Evolutionary conservation across 2,113 vertebrate genomes (phyloP).

Genomic region (Phalacrocorax brasilianus): DNA sequence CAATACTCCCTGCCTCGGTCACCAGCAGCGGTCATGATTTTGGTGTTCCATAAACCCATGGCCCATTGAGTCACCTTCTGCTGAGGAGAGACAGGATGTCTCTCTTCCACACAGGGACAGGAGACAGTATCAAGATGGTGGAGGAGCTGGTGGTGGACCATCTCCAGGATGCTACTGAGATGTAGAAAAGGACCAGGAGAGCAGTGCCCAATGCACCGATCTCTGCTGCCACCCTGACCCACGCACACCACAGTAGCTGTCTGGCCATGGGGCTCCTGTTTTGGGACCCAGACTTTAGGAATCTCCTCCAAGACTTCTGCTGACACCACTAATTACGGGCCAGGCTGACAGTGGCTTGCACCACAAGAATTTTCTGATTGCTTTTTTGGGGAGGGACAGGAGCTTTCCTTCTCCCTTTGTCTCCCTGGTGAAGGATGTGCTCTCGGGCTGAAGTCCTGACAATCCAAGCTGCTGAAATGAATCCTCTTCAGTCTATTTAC

Average conservation of each 20-base stretch:
- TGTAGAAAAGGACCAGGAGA: not conserved
- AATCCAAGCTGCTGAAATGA: constrained; percentile 66
- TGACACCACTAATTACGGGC: not conserved
- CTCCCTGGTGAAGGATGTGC: not conserved
- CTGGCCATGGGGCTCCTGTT: not conserved
- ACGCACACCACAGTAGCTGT: not conserved
- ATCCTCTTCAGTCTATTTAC: constrained; percentile 74
- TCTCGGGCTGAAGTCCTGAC: constrained; percentile 58
- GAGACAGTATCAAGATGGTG: accelerated
- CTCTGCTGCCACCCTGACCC: not conserved
- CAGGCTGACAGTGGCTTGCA: not conserved
- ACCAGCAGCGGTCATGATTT: not conserved
- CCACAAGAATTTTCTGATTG: not conserved
- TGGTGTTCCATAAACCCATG: not conserved
- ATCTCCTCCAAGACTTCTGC: not conserved
- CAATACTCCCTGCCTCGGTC: not conserved
- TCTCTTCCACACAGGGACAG: not conserved
- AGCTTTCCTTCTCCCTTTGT: constrained; percentile 32
- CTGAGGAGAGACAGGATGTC: not conserved
- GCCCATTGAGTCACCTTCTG: not conserved
- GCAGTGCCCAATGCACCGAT: accelerated
- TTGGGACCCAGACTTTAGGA: not conserved
- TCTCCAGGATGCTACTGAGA: not conserved
- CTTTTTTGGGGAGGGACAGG: constrained; percentile 36
- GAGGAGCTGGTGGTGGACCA: not conserved